phyloP scores from a whole-genome alignment of 2,888 invertebrate genomes.

The Chironomus riparius region DNA sequence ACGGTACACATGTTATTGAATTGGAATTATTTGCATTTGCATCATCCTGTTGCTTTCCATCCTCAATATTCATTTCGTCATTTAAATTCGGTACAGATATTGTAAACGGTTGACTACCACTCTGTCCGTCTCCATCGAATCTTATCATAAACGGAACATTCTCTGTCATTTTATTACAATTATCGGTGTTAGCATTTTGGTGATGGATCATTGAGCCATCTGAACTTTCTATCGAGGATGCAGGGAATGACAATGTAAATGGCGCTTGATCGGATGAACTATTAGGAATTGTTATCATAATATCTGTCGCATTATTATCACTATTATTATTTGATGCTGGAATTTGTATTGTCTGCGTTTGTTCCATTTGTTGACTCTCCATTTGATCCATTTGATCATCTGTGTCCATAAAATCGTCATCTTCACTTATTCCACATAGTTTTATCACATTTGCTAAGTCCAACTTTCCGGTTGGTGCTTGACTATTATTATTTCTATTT shows the following conservation, averaged over 20 bases:
- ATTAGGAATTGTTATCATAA: conserved; percentile 43
- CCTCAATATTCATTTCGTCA: background rate
- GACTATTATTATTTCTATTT: conserved; percentile 6
- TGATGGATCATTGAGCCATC: conserved; percentile 13
- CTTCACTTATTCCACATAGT: conserved; percentile 58
- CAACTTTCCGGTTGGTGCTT: conserved; percentile 42
- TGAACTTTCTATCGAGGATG: conserved; percentile 29
- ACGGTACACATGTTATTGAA: conserved; percentile 28
- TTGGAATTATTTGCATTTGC: background rate
- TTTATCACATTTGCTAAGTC: conserved; percentile 67
- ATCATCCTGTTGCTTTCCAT: background rate
- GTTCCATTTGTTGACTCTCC: conserved; percentile 19
- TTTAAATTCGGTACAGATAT: conserved; percentile 38
- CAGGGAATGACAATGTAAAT: conserved; percentile 42
- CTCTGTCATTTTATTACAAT: conserved; percentile 33
- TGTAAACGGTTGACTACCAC: conserved; percentile 38
- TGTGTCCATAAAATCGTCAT: conserved; percentile 48
- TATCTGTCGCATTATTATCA: conserved; percentile 28
- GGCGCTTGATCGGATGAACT: conserved; percentile 35
- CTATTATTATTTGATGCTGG: background rate
- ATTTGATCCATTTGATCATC: conserved; percentile 29
- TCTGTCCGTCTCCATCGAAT: conserved; percentile 38
- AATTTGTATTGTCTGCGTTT: conserved; percentile 19
- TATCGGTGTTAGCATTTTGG: background rate
- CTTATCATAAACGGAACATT: conserved; percentile 36